A percentile compares a stretch with the other conserved stretches of the same genome.
phyloP scores from a whole-genome alignment of 1,140 invertebrate species.

The Camponotus floridanus region DNA sequence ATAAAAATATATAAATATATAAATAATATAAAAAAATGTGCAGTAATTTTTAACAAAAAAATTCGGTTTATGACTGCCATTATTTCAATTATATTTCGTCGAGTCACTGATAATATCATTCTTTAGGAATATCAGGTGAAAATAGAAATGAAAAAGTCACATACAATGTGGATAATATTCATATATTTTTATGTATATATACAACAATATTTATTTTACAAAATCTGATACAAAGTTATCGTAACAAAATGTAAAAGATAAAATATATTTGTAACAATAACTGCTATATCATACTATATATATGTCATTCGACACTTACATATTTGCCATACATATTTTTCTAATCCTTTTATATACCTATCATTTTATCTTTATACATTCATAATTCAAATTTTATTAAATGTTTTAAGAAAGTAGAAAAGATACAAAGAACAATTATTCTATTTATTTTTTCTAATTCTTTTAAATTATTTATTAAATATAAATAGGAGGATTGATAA shows the following conservation, averaged over 20 bases:
- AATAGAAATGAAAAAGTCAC: neutral
- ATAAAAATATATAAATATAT: too few relatives aligned
- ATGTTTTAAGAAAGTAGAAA: neutral
- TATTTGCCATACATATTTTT: neutral
- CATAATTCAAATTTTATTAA: neutral
- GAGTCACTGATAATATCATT: neutral
- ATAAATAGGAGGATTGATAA: too few relatives aligned
- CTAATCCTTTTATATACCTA: neutral
- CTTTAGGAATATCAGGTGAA: neutral
- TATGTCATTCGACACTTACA: neutral
- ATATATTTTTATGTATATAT: constrained; percentile 13
- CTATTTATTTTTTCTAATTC: neutral
- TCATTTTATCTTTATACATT: neutral
- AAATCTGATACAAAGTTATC: constrained; percentile 18
- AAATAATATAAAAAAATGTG: too few relatives aligned
- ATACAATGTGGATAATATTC: neutral
- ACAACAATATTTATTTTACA: constrained; percentile 41
- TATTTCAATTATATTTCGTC: neutral
- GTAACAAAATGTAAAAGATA: neutral
- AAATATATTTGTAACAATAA: constrained; percentile 36
- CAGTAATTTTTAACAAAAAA: too few relatives aligned
- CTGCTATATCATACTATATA: too few relatives aligned
- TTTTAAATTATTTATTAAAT: neutral
- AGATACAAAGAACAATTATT: neutral
- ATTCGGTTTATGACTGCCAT: too few relatives aligned